phyloP scores from a whole-genome alignment of 2,888 invertebrate species.

The Cryptus viduatorius region DNA sequence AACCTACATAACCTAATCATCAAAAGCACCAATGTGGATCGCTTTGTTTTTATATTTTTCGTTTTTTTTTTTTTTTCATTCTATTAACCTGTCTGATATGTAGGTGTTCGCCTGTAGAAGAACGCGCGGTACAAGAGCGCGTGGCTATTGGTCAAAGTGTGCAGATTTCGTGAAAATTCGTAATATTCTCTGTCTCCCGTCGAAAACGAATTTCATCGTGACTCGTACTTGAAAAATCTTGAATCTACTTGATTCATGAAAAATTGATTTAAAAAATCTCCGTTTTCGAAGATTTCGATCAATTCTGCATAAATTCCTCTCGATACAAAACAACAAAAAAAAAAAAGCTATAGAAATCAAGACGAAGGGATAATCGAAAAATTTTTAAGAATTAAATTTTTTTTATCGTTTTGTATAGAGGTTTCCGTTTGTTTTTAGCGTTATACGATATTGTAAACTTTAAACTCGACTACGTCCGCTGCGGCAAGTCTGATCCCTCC shows the following conservation, averaged over 20 bases:
- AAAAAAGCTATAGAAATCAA: not conserved
- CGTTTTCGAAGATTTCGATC: constrained; percentile 1
- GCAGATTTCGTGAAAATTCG: constrained; percentile 55
- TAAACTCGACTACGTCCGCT: not conserved
- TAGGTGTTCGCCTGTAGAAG: constrained; percentile 64
- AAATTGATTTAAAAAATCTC: constrained; percentile 1
- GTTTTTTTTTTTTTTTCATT: not conserved
- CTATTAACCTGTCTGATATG: constrained; percentile 69
- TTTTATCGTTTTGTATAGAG: constrained; percentile 10
- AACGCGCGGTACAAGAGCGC: constrained; percentile 46
- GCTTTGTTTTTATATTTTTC: not conserved
- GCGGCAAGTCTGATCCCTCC: not conserved
- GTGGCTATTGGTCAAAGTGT: constrained; percentile 68
- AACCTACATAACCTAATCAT: constrained; percentile 32
- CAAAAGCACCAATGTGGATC: constrained; percentile 46
- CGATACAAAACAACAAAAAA: constrained; percentile 7
- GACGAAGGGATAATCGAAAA: not conserved
- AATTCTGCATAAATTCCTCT: not conserved
- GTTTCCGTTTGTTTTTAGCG: constrained; percentile 11
- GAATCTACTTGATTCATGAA: not conserved
- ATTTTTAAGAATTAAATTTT: not conserved
- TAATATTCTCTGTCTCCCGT: not conserved
- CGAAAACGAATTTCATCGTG: constrained; percentile 13
- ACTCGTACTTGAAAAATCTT: constrained; percentile 1
- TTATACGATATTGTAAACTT: not conserved